These are phyloP conservation scores for Pammene fasciana DNA, from an alignment of 2,888 invertebrate genomes.

Conservation along the genomic window DNA sequence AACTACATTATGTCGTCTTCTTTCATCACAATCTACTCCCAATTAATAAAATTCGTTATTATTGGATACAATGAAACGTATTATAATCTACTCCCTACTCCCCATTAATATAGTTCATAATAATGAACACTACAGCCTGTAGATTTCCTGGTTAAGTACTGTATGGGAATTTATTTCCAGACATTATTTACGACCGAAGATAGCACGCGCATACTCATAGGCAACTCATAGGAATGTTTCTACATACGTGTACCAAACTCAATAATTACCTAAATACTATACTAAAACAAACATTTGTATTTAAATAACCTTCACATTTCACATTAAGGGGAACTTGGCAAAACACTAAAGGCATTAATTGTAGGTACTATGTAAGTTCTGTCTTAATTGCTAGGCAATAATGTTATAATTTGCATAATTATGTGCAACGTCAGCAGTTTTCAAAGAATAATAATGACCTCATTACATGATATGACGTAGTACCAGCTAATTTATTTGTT, in stretches of 20 bases:
- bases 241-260: neutral
- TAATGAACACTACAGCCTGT: neutral
- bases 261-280: neutral
- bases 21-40: no score
- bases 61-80: no score
- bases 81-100: no score
- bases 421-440: slow-evolving; percentile 3
- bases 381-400: slow-evolving; percentile 17
- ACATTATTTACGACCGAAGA: slow-evolving; percentile 24
- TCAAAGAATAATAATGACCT: slow-evolving; percentile 13
- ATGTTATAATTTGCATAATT: slow-evolving; percentile 13
- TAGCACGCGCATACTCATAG: neutral
- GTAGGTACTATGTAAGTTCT: neutral
- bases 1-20: no score
- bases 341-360: slow-evolving; percentile 1
- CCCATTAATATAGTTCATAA: no score
- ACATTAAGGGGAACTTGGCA: neutral
- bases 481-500: neutral
- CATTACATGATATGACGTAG: slow-evolving; percentile 4
- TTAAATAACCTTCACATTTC: slow-evolving; percentile 15
- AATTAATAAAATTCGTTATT: no score
- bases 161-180: slow-evolving; percentile 7
- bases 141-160: slow-evolving; percentile 3
- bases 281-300: neutral
- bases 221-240: slow-evolving; percentile 5